phyloP scores from a whole-genome alignment of 2,113 vertebrate species.

The Gallinago paraguaiae region DNA sequence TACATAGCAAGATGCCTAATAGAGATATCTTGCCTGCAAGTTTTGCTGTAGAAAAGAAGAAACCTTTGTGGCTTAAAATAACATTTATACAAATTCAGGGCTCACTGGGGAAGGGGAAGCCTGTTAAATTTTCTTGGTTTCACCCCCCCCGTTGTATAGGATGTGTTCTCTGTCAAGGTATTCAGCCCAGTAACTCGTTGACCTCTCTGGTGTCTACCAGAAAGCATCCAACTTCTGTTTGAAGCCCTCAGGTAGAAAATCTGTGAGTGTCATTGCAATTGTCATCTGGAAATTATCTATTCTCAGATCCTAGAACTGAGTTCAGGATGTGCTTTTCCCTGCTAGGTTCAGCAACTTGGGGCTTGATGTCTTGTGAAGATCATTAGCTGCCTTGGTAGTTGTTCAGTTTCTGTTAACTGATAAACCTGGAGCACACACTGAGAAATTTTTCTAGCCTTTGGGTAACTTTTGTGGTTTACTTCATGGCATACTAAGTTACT shows the following conservation, averaged over 20 bases:
- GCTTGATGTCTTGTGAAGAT: neutral
- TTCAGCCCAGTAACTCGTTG: neutral
- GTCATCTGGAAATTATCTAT: neutral
- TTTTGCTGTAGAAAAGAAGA: neutral
- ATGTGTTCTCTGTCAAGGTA: neutral
- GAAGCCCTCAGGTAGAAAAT: neutral
- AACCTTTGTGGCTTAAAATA: neutral
- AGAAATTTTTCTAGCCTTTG: neutral
- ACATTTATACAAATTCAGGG: rapidly evolving
- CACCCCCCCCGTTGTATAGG: neutral
- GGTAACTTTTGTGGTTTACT: neutral
- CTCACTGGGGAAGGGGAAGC: neutral
- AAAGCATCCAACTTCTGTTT: neutral
- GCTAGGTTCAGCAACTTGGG: neutral
- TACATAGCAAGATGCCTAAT: neutral
- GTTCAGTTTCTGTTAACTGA: neutral
- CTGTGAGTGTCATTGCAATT: neutral
- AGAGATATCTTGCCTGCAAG: neutral
- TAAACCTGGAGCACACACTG: neutral
- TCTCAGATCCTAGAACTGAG: neutral
- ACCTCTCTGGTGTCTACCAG: neutral
- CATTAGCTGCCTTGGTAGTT: neutral
- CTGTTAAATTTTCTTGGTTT: neutral
- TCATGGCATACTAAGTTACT: neutral
- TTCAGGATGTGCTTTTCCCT: neutral